These are phyloP conservation scores for Myiozetetes cayanensis DNA, from an alignment of 2,113 vertebrate species.

Conservation along the genomic window DNA sequence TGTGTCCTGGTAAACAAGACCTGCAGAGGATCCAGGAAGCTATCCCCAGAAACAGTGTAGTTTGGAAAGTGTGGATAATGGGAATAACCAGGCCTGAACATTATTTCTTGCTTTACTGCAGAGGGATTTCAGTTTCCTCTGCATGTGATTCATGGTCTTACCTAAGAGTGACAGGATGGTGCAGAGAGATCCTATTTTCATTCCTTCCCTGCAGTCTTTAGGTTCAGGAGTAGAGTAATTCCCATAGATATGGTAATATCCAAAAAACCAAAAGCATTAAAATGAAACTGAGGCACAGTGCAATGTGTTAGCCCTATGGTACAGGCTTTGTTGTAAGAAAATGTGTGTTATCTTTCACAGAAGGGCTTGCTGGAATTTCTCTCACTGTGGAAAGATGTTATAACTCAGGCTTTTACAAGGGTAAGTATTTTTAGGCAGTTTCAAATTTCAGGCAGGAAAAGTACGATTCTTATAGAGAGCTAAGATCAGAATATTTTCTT, in stretches of 20 bases:
- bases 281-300: background rate
- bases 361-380: background rate
- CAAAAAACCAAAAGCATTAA: background rate
- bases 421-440: background rate
- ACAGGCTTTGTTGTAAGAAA: background rate
- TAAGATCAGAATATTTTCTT: background rate
- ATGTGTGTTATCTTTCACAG: background rate
- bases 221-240: background rate
- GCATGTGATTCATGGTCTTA: background rate
- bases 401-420: background rate
- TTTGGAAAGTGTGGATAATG: background rate
- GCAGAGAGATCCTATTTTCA: background rate
- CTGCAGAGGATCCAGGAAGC: background rate
- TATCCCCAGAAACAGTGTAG: background rate
- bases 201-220: background rate
- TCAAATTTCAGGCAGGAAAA: background rate
- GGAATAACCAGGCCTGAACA: background rate
- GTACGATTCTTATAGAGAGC: background rate
- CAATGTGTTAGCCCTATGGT: background rate
- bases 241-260: background rate
- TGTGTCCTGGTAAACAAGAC: background rate
- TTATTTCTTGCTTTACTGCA: background rate
- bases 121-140: background rate
- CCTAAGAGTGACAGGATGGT: background rate
- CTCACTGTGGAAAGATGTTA: background rate